Base-by-base conservation (phyloP, 2,797 vertebrate species). In the Esox lucius region DNA sequence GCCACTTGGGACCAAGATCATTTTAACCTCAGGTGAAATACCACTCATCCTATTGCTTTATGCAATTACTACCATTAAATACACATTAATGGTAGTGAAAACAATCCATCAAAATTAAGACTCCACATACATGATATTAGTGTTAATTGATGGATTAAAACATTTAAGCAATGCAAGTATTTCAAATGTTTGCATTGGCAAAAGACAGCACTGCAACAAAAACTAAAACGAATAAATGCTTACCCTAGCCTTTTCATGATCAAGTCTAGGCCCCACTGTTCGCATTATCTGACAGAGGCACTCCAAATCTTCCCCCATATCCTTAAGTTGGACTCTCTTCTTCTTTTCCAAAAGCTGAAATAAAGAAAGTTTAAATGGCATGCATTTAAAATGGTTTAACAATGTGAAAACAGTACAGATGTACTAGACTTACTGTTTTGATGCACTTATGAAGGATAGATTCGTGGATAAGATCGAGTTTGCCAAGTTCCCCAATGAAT, bases 381-480 rank as follows among this genome's bases (percentile, higher is more conserved):
- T 26, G 26, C 13, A 66, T 66, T 17, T 33, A 5, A 66, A 31
- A 9, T n/a, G 28, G 16, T 66, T 8, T 33, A 7, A 35, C 15
- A 19, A 35, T 66, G 7, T 33, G 15, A 66, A 66, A 33, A 33
- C 16, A 35, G 17, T 17, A 2, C 15, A 31, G 17, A 31, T 16
- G 28, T 66, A 17, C 17, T 17, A 4, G 68, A 94, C 95, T 74
- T 91, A 99, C 98, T 97, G 98, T 99, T 98, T 99, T 99, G 97
- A 99, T 99, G 98, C 97, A 99, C 97, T 97, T 99, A 98, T 99
- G 97, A 98, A 99, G 98, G 96, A 99, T 99, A 98, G 98, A 99
- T 96, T 99, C 98, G 87, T 99, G 98, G 95, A 99, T 99, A 95
- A 99, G 97, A 93, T 99, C 97, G 89, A 99, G 98, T 94, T 99